These are phyloP conservation scores for Cydia splendana DNA, from an alignment of 1,140 invertebrate genomes.

Conservation along the genomic window DNA sequence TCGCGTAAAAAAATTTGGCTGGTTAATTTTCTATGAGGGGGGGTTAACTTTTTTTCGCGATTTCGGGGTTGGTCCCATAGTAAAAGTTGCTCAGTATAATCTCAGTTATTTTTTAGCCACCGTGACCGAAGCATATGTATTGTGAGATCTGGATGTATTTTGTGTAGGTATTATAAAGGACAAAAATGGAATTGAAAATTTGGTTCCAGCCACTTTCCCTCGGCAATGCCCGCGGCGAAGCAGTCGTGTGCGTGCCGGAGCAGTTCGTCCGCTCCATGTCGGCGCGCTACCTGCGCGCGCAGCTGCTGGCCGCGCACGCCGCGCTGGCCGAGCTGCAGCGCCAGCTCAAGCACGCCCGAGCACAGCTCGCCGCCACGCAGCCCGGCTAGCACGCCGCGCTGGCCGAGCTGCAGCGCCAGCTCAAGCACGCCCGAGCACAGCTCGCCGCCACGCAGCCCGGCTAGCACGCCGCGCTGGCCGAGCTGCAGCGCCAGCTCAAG, in stretches of 20 bases:
- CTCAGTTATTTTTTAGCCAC: no score
- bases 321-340: slow-evolving; percentile 13
- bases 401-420: slow-evolving; percentile 24
- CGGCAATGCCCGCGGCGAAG: background rate
- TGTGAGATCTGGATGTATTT: no score
- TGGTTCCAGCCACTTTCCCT: slow-evolving; percentile 5
- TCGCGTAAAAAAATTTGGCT: no score
- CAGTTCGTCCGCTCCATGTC: slow-evolving; percentile 31
- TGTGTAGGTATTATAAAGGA: no score
- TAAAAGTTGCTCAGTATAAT: no score
- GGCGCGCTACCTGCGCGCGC: slow-evolving; percentile 28
- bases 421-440: slow-evolving; percentile 27
- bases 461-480: slow-evolving; percentile 10
- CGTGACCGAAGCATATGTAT: no score
- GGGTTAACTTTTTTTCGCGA: no score
- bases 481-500: slow-evolving; percentile 31
- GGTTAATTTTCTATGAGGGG: no score
- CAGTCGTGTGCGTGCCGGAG: slow-evolving; percentile 13
- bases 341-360: slow-evolving; percentile 27
- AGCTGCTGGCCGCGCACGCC: slow-evolving; percentile 22
- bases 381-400: slow-evolving; percentile 11
- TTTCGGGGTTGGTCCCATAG: no score
- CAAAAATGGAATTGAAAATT: background rate
- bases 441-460: no score
- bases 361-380: slow-evolving; percentile 29